Conservation (phyloP, 2,888 invertebrate species). For the Miltochrista miniata region DNA sequence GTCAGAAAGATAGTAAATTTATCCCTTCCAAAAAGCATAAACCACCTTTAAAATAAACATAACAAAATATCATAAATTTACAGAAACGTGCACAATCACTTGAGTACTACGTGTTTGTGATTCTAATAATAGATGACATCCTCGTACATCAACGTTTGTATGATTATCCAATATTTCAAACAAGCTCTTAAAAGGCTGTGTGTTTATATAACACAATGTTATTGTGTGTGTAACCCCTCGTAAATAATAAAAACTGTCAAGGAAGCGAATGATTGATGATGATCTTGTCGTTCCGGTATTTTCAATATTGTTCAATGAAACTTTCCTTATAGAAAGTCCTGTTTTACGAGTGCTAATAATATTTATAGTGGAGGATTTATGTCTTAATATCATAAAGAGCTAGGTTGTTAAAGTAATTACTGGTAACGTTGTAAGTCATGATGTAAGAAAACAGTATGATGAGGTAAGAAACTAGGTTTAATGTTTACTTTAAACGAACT, state of each 20-base stretch:
- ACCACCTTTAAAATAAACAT: background rate
- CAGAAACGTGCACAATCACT: slow-evolving; percentile 1
- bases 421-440: background rate
- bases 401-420: slow-evolving; percentile 6
- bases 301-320: slow-evolving; percentile 33
- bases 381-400: slow-evolving; percentile 7
- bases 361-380: slow-evolving; percentile 12
- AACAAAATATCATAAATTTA: background rate
- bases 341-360: slow-evolving; percentile 27
- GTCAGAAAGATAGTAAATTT: background rate
- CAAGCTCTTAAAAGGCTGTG: slow-evolving; percentile 11
- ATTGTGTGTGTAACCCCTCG: slow-evolving; percentile 27
- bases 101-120: slow-evolving; percentile 5
- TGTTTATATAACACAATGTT: slow-evolving; percentile 28
- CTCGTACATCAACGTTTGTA: background rate
- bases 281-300: slow-evolving; percentile 21
- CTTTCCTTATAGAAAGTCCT: slow-evolving; percentile 46
- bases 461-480: too few relatives aligned
- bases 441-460: too few relatives aligned
- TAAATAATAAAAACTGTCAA: slow-evolving; percentile 37
- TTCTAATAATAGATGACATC: slow-evolving; percentile 16
- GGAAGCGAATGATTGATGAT: slow-evolving; percentile 39
- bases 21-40: too few relatives aligned
- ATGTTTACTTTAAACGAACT: too few relatives aligned
- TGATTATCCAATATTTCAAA: slow-evolving; percentile 19